These are phyloP conservation scores for Pluvianellus socialis DNA, from an alignment of 2,113 vertebrate species.

Conservation along the genomic window DNA sequence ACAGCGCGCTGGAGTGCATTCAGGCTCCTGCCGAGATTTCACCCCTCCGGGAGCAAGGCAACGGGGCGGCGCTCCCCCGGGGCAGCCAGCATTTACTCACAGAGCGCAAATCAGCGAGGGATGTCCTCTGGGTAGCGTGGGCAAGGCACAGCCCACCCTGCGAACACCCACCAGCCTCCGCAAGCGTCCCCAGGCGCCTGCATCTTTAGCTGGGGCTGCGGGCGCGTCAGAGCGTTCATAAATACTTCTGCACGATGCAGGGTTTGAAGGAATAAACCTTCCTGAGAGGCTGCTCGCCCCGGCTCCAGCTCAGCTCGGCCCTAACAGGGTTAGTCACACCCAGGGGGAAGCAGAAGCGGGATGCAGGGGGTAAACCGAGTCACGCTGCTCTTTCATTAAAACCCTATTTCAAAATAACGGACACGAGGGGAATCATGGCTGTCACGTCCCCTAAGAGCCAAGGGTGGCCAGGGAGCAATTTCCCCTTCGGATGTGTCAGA, in stretches of 20 bases:
- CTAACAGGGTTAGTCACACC: fast-evolving
- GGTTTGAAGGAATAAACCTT: background rate
- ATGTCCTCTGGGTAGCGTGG: background rate
- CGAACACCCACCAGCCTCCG: background rate
- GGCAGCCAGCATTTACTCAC: background rate
- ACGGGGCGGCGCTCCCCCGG: background rate
- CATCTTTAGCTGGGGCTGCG: fast-evolving
- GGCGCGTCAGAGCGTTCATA: fast-evolving
- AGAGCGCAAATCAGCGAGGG: background rate
- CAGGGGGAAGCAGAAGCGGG: background rate
- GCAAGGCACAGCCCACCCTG: background rate
- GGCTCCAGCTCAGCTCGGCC: background rate
- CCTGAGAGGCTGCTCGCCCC: background rate
- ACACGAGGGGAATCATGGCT: fast-evolving
- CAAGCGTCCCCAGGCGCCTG: background rate
- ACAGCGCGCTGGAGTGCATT: background rate
- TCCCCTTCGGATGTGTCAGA: background rate
- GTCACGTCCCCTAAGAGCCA: background rate
- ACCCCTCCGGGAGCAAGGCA: background rate
- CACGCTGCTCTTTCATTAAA: background rate
- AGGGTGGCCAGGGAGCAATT: background rate
- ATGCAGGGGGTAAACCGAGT: background rate
- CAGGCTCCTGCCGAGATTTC: background rate
- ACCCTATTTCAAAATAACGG: fast-evolving
- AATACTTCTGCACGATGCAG: fast-evolving